Conservation (phyloP, 2,888 invertebrate species). For the Plusia festucae region DNA sequence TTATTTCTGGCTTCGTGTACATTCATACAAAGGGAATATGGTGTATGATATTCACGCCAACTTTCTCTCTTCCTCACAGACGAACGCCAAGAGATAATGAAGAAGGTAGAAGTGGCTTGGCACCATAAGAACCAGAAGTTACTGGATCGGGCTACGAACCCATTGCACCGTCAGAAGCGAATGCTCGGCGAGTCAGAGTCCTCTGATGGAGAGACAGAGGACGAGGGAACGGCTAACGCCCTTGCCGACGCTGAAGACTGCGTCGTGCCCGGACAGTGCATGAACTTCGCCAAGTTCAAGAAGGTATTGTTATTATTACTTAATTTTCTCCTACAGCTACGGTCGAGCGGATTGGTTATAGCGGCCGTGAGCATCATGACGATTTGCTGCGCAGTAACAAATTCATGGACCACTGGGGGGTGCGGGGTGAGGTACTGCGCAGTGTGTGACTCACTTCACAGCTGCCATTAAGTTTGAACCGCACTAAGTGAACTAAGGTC, state of each 20-base stretch:
- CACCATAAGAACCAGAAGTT: constrained; percentile 88
- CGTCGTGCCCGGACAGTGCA: constrained; percentile 85
- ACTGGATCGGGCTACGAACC: constrained; percentile 72
- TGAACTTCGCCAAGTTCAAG: constrained; percentile 69
- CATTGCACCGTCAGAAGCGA: constrained; percentile 69
- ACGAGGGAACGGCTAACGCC: constrained; percentile 75
- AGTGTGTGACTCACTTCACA: too few relatives aligned
- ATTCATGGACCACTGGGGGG: too few relatives aligned
- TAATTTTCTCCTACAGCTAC: too few relatives aligned
- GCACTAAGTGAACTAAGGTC: too few relatives aligned
- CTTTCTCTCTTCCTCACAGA: constrained; percentile 74
- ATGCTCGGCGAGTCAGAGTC: constrained; percentile 68
- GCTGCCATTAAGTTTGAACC: too few relatives aligned
- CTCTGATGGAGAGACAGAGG: constrained; percentile 80
- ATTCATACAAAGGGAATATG: not conserved
- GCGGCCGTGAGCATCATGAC: too few relatives aligned
- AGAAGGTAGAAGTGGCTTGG: constrained; percentile 94
- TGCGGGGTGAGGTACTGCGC: too few relatives aligned
- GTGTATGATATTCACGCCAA: too few relatives aligned
- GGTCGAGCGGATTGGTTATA: too few relatives aligned
- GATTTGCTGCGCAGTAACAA: too few relatives aligned
- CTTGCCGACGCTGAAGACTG: constrained; percentile 92
- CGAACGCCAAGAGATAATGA: constrained; percentile 93
- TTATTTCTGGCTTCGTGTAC: too few relatives aligned
- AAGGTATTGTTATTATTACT: constrained; percentile 61